phyloP scores from a whole-genome alignment of 2,113 vertebrate species.

The Protobothrops flavoviridis region DNA sequence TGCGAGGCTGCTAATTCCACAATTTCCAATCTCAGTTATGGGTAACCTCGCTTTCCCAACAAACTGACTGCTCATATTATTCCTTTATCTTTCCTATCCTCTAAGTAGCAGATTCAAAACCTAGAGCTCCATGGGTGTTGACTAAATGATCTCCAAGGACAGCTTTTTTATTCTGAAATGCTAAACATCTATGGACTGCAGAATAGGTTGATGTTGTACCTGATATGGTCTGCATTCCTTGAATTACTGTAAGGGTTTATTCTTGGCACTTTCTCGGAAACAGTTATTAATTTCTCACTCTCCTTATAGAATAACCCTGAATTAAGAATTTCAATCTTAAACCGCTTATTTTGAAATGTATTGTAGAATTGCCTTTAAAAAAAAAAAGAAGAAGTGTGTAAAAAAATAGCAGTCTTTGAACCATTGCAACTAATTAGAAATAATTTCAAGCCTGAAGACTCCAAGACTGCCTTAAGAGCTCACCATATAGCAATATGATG shows the following conservation, averaged over 20 bases:
- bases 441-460: neutral
- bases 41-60: neutral
- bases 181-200: neutral
- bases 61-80: neutral
- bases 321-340: neutral
- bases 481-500: neutral
- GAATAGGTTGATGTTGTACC: neutral
- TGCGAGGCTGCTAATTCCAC: neutral
- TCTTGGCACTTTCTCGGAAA: neutral
- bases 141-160: neutral
- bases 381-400: neutral
- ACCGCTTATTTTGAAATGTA: neutral
- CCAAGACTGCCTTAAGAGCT: neutral
- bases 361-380: neutral
- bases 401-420: neutral
- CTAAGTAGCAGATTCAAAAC: neutral
- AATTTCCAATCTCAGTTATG: neutral
- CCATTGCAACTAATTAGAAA: neutral
- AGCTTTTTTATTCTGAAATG: neutral
- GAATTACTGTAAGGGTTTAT: neutral
- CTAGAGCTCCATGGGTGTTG: neutral
- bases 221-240: neutral
- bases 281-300: neutral
- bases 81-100: neutral
- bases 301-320: neutral